A percentile compares a stretch with the other conserved stretches of the same genome.
These are phyloP conservation scores for Ptychoptera contaminata DNA, from an alignment of 2,888 invertebrate species.

Conservation along the genomic window DNA sequence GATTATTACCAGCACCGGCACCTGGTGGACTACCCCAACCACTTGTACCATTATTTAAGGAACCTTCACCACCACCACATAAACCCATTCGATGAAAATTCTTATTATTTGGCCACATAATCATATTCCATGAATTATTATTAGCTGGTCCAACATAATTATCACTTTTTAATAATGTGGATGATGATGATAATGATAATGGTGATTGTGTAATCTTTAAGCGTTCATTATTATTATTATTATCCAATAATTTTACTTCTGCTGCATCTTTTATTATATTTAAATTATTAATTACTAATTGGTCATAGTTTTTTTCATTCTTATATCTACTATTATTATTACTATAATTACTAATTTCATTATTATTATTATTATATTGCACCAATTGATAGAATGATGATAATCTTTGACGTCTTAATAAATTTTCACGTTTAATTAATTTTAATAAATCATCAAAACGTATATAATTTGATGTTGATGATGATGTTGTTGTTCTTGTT, in stretches of 20 bases:
- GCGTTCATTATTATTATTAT: neutral
- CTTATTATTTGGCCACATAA: neutral
- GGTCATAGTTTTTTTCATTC: neutral
- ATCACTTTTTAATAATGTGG: neutral
- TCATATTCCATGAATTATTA: conserved; percentile 6
- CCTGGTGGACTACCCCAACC: conserved; percentile 18
- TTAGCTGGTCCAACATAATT: neutral
- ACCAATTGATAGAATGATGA: neutral
- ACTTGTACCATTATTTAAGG: conserved; percentile 54
- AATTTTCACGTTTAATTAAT: no score
- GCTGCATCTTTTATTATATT: neutral
- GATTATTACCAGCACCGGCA: conserved; percentile 11
- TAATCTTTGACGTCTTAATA: no score
- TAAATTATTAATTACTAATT: neutral
- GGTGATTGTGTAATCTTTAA: no score
- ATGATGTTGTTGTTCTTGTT: no score
- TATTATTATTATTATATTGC: neutral
- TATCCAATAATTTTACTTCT: neutral
- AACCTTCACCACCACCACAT: conserved; percentile 67
- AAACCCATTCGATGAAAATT: conserved; percentile 38
- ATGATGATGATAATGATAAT: no score
- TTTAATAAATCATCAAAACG: no score
- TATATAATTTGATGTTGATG: no score
- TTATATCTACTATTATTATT: conserved; percentile 1
- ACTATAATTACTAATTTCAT: neutral